These are phyloP conservation scores for Amphiura filiformis DNA, from an alignment of 35 echinoderm and acorn worm species.

Conservation along the genomic window DNA sequence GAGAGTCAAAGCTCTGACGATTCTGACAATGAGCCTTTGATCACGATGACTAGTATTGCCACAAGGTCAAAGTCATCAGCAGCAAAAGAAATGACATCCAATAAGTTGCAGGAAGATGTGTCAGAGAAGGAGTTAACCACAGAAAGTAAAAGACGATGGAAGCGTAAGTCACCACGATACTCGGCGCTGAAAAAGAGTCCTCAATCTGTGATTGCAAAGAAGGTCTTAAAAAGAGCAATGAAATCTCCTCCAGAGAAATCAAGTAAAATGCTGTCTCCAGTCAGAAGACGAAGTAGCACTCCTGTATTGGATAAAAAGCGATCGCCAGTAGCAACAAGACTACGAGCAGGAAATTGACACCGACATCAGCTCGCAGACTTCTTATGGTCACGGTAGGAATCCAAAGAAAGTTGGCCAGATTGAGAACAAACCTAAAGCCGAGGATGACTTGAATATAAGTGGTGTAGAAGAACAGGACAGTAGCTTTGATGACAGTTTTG, in stretches of 20 bases:
- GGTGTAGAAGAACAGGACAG: neutral
- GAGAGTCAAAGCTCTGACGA: constrained; percentile 29
- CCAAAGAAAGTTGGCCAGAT: neutral
- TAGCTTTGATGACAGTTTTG: constrained; percentile 2
- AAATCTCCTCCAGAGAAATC: constrained; percentile 31
- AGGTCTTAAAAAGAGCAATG: constrained; percentile 18
- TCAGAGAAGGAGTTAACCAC: too few species aligned
- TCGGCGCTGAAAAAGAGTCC: constrained; percentile 17
- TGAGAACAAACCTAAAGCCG: neutral
- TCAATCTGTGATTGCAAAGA: constrained; percentile 30
- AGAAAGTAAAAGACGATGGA: too few species aligned
- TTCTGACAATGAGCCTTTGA: too few species aligned
- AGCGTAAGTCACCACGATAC: too few species aligned
- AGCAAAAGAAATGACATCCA: too few species aligned
- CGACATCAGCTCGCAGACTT: neutral
- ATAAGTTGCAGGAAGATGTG: too few species aligned
- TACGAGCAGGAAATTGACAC: constrained; percentile 29
- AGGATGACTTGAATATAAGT: neutral
- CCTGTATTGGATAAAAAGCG: neutral
- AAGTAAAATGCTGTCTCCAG: constrained; percentile 6
- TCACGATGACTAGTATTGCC: too few species aligned
- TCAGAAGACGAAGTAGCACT: neutral
- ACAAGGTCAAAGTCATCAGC: too few species aligned
- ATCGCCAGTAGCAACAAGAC: constrained; percentile 30
- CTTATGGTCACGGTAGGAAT: neutral